Percentiles rank a stretch among this genome's conserved stretches.
Conservation (phyloP, 2,888 invertebrate species). For the Mythimna loreyi region DNA sequence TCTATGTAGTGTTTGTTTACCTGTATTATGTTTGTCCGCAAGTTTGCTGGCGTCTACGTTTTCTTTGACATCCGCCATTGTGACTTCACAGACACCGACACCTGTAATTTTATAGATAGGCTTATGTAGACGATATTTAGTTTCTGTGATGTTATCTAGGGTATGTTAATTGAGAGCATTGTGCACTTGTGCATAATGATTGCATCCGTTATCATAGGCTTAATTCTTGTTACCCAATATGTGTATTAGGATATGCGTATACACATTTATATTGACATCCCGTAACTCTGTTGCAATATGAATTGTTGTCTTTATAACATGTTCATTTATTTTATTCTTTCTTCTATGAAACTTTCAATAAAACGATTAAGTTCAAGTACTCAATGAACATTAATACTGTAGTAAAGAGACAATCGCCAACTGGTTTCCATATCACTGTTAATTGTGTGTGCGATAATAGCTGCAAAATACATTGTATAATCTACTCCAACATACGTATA, state of each 20-base stretch:
- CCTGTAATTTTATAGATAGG: conserved; percentile 57
- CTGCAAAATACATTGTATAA: conserved; percentile 42
- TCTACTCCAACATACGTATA: conserved; percentile 31
- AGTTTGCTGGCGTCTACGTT: conserved; percentile 73
- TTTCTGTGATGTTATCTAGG: conserved; percentile 39
- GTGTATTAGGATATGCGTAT: conserved; percentile 7
- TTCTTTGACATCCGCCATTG: conserved; percentile 84
- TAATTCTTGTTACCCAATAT: conserved; percentile 32
- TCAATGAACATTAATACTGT: conserved; percentile 8
- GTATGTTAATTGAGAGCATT: conserved; percentile 30
- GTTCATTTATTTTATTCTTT: background rate
- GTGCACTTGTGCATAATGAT: conserved; percentile 36
- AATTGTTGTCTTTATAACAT: background rate
- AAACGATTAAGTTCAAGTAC: conserved; percentile 4
- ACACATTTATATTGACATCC: background rate
- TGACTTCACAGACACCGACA: conserved; percentile 47
- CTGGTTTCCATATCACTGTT: conserved; percentile 56
- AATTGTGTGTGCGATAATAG: conserved; percentile 56
- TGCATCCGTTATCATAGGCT: conserved; percentile 51
- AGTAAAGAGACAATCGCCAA: conserved; percentile 36
- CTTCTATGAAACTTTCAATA: conserved; percentile 1
- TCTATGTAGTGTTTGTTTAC: conserved; percentile 68
- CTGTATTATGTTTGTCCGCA: conserved; percentile 86
- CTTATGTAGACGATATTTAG: conserved; percentile 2
- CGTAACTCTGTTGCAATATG: background rate